A percentile compares a stretch with the other conserved stretches of the same genome.
Evolutionary conservation across 2,113 vertebrate species (phyloP).

Genomic region (Lycocorax pyrrhopterus): DNA sequence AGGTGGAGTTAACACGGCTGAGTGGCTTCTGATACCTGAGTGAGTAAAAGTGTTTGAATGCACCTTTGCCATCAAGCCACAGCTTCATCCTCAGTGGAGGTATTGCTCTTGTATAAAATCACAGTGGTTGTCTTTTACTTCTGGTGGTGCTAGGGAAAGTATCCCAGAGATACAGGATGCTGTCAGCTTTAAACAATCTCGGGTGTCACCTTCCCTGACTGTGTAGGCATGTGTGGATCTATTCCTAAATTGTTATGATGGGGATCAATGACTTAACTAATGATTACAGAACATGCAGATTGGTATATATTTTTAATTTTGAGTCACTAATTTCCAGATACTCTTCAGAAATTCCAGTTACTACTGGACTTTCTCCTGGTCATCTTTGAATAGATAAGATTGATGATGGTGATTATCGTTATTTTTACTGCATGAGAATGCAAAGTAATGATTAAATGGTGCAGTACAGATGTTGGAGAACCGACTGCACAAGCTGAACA

Average conservation of each 20-base stretch:
- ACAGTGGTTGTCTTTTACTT: not conserved
- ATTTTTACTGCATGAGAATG: not conserved
- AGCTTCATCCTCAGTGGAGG: not conserved
- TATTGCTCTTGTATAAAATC: not conserved
- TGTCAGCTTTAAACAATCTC: not conserved
- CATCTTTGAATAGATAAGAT: not conserved
- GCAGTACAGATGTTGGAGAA: not conserved
- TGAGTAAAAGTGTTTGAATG: not conserved
- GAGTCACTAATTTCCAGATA: not conserved
- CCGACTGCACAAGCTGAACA: not conserved
- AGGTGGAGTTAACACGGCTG: fast-evolving
- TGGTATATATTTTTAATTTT: not conserved
- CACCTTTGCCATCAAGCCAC: not conserved
- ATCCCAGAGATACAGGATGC: not conserved
- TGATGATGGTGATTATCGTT: not conserved
- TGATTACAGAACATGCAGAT: not conserved
- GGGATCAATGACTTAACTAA: not conserved
- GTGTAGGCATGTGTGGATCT: not conserved
- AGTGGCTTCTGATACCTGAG: not conserved
- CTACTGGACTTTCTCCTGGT: not conserved
- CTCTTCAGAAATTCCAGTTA: not conserved
- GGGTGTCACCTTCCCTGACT: not conserved
- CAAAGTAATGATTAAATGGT: not conserved
- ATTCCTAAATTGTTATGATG: not conserved
- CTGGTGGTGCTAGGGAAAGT: not conserved